A percentile compares a stretch with the other conserved stretches of the same genome.
phyloP scores from a whole-genome alignment of 1,140 invertebrate species.

The Matsumurasca onukii region DNA sequence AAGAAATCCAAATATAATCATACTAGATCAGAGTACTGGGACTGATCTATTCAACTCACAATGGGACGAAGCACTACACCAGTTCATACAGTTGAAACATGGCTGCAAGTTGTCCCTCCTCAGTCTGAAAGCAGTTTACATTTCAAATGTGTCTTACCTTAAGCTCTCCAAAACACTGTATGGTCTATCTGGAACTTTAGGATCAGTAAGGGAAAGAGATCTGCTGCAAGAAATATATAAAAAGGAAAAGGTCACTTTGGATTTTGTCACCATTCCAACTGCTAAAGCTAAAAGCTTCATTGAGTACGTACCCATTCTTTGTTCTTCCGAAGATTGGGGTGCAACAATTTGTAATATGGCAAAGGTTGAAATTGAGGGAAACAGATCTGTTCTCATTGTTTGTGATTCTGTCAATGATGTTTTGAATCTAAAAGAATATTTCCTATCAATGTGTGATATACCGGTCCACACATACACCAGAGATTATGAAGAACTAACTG shows the following conservation, averaged over 20 bases:
- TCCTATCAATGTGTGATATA: constrained; percentile 33
- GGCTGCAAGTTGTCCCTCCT: constrained; percentile 46
- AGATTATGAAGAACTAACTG: constrained; percentile 37
- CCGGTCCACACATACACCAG: constrained; percentile 35
- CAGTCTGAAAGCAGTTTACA: constrained; percentile 47
- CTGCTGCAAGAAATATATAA: constrained; percentile 43
- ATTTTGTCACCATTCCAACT: constrained; percentile 44
- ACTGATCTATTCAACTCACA: constrained; percentile 46
- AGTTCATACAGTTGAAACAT: constrained; percentile 51
- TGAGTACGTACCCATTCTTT: constrained; percentile 36
- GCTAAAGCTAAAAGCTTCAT: constrained; percentile 40
- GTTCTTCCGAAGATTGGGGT: constrained; percentile 36
- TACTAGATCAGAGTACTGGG: constrained; percentile 49
- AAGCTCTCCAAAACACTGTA: constrained; percentile 45
- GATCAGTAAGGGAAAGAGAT: constrained; percentile 41
- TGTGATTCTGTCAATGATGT: constrained; percentile 44
- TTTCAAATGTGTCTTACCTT: constrained; percentile 49
- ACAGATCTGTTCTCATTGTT: constrained; percentile 43
- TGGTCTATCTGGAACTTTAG: constrained; percentile 49
- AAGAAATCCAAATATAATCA: constrained; percentile 41
- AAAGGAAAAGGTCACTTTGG: too few species aligned
- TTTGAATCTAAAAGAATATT: neutral
- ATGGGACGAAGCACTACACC: constrained; percentile 49
- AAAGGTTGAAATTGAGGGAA: constrained; percentile 9
- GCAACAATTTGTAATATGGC: constrained; percentile 15